Percentiles rank a stretch among this genome's conserved stretches.
Conservation (phyloP, 2,113 vertebrate species). For the Leucopternis melanops region DNA sequence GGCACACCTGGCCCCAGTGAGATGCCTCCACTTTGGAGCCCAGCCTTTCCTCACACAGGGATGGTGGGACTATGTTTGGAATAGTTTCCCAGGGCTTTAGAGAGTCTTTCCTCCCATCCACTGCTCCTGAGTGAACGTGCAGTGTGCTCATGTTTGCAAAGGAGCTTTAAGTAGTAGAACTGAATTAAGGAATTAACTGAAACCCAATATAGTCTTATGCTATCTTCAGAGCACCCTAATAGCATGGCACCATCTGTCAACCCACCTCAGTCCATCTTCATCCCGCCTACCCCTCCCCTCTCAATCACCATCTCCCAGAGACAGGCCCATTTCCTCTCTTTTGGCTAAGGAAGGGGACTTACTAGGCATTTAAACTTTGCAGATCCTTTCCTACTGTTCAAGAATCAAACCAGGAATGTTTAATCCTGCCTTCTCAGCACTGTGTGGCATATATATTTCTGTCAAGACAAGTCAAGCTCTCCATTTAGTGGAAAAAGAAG, state of each 20-base stretch:
- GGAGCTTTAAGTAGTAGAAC: neutral
- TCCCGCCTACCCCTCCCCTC: neutral
- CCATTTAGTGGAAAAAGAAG: neutral
- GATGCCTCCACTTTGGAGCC: neutral
- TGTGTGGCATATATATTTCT: neutral
- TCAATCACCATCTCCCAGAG: neutral
- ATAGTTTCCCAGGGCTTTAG: neutral
- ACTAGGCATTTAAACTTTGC: neutral
- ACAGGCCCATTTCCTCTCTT: neutral
- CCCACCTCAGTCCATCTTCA: neutral
- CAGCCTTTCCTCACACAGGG: neutral
- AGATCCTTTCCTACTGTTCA: neutral
- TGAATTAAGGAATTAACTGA: neutral
- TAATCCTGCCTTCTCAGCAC: neutral
- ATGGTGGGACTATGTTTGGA: neutral
- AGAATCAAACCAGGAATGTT: neutral
- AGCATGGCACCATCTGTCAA: neutral
- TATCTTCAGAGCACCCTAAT: neutral
- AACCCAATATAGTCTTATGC: neutral
- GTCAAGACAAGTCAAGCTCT: neutral
- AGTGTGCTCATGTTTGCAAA: neutral
- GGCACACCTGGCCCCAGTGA: too few species aligned
- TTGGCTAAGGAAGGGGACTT: neutral
- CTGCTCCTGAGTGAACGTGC: neutral
- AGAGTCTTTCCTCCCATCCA: neutral